Base-by-base conservation (phyloP, 2,797 vertebrate genomes). In the Peromyscus aztecus region DNA sequence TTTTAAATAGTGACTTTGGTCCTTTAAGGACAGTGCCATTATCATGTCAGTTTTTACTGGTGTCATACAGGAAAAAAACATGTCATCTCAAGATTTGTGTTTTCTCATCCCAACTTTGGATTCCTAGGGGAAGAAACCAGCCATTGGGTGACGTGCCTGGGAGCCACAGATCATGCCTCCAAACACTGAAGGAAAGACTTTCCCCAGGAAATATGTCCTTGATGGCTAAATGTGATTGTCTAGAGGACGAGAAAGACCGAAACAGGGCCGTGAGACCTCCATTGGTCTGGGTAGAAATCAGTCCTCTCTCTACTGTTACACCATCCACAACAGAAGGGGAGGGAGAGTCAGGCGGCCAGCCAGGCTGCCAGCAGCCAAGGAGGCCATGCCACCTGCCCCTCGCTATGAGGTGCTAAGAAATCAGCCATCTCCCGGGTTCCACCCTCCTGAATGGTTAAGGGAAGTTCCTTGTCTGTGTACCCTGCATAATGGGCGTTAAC, bases 171-270 rank as follows among this genome's bases (percentile, higher is more conserved):
- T 46, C 37, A 24, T 31, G 57, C 27, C 34, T 89, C 52, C 46
- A n/a, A 23, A 69, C 73, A 65, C 43, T 23, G 67, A 87, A 65
- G 73, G 27, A 63, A 90, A 52, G 37, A 73, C 61, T 91, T 85
- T 94, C 90, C 77, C 89, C 89, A 94, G 40, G 73, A 59, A 81
- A 83, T 87, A 21, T 81, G 59, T 92, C 61, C 82, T 84, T 65
- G 43, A 55, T 77, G 24, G 31, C 76, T 93, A 83, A 75, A 69
- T 83, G 40, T 67, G 94, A n/a, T 92, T 57, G 89, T 73, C 83
- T 80, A 31, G 76, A 71, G 49, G 11, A 67, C 37, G 52, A 49
- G 59, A 81, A 75, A 21, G n/a, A 73, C 69, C 63, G 23, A 61
- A 81, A 71, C 90, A 84, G 55, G n/a, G 23, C 8, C 6, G 1